A percentile compares a stretch with the other conserved stretches of the same genome.
phyloP scores from a whole-genome alignment of 2,888 invertebrate genomes.

The Gastrophysa polygoni region DNA sequence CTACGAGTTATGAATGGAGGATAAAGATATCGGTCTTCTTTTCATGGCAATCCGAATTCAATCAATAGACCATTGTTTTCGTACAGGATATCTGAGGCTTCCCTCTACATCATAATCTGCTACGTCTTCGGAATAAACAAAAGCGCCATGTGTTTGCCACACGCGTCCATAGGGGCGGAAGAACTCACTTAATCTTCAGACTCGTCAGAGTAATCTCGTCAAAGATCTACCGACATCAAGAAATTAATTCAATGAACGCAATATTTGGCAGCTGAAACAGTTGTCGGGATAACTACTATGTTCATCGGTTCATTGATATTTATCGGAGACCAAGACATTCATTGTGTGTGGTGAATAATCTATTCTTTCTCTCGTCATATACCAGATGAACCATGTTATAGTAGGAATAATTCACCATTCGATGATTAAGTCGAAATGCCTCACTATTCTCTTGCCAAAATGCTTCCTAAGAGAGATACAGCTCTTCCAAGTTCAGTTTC shows the following conservation, averaged over 20 bases:
- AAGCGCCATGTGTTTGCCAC: constrained; percentile 6
- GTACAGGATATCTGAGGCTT: not conserved
- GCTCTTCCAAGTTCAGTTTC: too few species aligned
- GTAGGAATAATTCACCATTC: too few species aligned
- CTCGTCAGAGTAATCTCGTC: constrained; percentile 16
- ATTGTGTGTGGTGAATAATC: too few species aligned
- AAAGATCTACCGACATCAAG: constrained; percentile 14
- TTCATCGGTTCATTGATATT: too few species aligned
- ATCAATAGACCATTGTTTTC: not conserved
- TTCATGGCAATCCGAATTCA: not conserved
- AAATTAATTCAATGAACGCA: not conserved
- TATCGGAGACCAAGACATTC: too few species aligned
- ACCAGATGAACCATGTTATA: too few species aligned
- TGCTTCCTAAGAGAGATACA: too few species aligned
- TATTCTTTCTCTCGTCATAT: too few species aligned
- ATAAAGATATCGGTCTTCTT: not conserved
- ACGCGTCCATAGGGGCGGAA: constrained; percentile 16
- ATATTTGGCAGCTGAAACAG: not conserved
- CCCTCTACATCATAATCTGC: not conserved
- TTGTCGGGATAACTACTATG: not conserved
- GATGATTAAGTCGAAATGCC: too few species aligned
- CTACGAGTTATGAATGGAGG: not conserved
- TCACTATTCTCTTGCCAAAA: too few species aligned
- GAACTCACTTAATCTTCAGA: constrained; percentile 17
- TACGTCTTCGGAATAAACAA: constrained; percentile 1